Conservation (phyloP, 2,113 vertebrate genomes). For the Polypterus bichir region DNA sequence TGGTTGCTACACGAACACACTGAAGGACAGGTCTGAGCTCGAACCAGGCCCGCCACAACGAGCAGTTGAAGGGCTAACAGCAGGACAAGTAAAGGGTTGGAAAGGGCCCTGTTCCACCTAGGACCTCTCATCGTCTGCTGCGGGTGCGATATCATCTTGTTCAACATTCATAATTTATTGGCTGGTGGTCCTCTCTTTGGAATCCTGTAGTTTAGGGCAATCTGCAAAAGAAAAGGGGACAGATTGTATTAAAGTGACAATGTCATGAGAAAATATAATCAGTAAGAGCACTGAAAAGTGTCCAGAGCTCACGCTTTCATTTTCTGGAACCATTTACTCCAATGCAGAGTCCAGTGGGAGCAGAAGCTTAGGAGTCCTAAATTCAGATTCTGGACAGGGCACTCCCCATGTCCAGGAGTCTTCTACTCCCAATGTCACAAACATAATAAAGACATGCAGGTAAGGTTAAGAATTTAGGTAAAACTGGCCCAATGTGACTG, state of each 20-base stretch:
- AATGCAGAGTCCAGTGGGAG: no score
- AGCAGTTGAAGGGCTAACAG: slow-evolving; percentile 96
- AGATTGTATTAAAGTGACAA: slow-evolving; percentile 26
- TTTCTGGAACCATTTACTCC: no score
- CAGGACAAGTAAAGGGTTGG: slow-evolving; percentile 97
- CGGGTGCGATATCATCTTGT: slow-evolving; percentile 99
- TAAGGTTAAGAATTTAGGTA: no score
- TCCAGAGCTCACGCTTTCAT: no score
- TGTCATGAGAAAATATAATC: no score
- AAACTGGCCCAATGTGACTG: no score
- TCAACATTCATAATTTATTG: slow-evolving; percentile 99
- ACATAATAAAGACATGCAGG: no score
- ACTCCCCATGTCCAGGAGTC: no score
- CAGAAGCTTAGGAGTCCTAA: no score
- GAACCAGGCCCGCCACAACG: slow-evolving; percentile 89
- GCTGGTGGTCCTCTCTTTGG: slow-evolving; percentile 77
- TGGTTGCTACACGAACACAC: slow-evolving; percentile 97
- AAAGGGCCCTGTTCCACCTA: slow-evolving; percentile 99
- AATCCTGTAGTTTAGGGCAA: slow-evolving; percentile 45
- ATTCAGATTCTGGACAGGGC: no score
- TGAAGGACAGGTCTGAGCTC: slow-evolving; percentile 94
- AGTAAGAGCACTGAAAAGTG: no score
- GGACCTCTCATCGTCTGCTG: slow-evolving; percentile 99
- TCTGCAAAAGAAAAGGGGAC: slow-evolving; percentile 44
- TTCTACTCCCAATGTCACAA: no score